These are phyloP conservation scores for Chrysolina americana DNA, from an alignment of 2,888 invertebrate species.

Conservation along the genomic window DNA sequence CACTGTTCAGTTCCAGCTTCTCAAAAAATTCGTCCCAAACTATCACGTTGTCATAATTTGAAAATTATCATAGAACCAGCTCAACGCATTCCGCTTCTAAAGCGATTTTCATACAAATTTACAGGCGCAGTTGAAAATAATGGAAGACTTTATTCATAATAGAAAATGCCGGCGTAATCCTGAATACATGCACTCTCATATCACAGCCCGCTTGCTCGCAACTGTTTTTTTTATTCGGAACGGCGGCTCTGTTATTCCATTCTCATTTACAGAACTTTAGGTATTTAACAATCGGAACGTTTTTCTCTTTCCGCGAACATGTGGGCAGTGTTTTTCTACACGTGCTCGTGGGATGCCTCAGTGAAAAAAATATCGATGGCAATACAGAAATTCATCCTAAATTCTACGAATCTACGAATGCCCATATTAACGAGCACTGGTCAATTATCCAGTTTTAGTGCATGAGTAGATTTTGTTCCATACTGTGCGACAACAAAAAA, in stretches of 20 bases:
- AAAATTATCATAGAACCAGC: conserved; percentile 11
- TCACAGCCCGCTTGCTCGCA: background rate
- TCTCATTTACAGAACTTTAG: conserved; percentile 7
- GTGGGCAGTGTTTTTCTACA: background rate
- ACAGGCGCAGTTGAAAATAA: background rate
- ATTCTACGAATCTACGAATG: too few relatives aligned
- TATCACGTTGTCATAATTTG: background rate
- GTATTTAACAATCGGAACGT: background rate
- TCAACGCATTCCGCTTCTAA: background rate
- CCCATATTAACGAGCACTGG: too few relatives aligned
- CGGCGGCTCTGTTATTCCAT: background rate
- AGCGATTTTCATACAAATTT: conserved; percentile 15
- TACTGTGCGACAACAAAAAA: too few relatives aligned
- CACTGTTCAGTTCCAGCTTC: too few relatives aligned
- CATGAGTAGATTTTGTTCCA: too few relatives aligned
- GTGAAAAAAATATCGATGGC: too few relatives aligned
- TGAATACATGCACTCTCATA: conserved; percentile 16
- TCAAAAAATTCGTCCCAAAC: too few relatives aligned
- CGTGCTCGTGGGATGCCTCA: too few relatives aligned
- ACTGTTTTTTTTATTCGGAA: conserved; percentile 1
- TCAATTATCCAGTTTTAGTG: too few relatives aligned
- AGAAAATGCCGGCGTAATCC: conserved; percentile 15
- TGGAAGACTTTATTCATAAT: conserved; percentile 7
- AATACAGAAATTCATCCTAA: too few relatives aligned
- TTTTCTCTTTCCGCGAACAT: background rate